Conservation (phyloP, 2,113 vertebrate genomes). For the Amphiprion percula region DNA sequence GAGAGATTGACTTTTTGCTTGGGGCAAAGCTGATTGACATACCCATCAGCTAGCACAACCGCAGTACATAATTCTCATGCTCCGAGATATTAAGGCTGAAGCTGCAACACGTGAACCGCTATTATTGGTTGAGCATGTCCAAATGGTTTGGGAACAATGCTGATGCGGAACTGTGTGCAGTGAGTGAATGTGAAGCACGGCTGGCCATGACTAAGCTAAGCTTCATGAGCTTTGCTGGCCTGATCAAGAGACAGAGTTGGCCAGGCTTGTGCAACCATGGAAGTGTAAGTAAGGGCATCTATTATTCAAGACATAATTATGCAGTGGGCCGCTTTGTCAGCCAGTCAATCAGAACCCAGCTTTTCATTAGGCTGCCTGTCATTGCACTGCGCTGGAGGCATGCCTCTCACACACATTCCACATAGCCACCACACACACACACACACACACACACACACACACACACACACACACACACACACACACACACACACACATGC, state of each 20-base stretch:
- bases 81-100: constrained; percentile 34
- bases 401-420: constrained; percentile 49
- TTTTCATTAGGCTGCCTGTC: constrained; percentile 84
- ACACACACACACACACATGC: constrained; percentile 25
- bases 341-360: constrained; percentile 80
- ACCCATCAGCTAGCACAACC: not conserved
- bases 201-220: constrained; percentile 12
- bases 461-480: constrained; percentile 27
- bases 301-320: constrained; percentile 87
- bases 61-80: not conserved
- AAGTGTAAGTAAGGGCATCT: constrained; percentile 77
- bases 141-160: constrained; percentile 30
- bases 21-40: constrained; percentile 40
- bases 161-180: constrained; percentile 29
- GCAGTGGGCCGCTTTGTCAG: constrained; percentile 79
- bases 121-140: constrained; percentile 23
- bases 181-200: constrained; percentile 19
- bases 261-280: constrained; percentile 57
- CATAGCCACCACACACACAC: constrained; percentile 15
- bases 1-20: constrained; percentile 13
- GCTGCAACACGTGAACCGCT: constrained; percentile 4
- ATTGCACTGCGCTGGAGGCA: constrained; percentile 67
- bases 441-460: constrained; percentile 30
- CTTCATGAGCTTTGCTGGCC: constrained; percentile 35
- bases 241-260: constrained; percentile 44